These are phyloP conservation scores for Mungos mungo DNA, from an alignment of 2,113 vertebrate genomes.

Conservation along the genomic window DNA sequence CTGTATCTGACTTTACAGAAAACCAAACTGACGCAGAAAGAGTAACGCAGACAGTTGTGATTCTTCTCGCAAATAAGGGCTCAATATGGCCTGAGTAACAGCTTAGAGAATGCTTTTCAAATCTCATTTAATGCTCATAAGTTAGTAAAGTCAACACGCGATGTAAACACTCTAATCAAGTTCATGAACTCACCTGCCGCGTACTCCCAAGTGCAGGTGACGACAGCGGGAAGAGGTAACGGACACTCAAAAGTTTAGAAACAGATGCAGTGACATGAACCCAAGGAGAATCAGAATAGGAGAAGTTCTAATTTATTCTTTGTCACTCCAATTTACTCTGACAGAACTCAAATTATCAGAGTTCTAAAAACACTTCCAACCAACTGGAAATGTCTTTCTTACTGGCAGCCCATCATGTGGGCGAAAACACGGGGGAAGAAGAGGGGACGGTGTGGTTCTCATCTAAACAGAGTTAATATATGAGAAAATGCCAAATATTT, in stretches of 20 bases:
- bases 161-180: background rate
- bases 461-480: background rate
- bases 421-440: background rate
- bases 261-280: background rate
- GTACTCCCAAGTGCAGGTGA: background rate
- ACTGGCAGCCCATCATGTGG: background rate
- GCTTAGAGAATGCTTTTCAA: background rate
- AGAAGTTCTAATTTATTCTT: background rate
- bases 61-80: background rate
- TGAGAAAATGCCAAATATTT: background rate
- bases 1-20: background rate
- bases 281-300: background rate
- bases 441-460: background rate
- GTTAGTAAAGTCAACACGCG: background rate
- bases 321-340: background rate
- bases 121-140: background rate
- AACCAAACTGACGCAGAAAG: background rate
- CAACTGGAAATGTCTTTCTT: background rate
- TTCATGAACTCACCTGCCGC: background rate
- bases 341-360: background rate
- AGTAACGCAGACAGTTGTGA: background rate
- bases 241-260: background rate
- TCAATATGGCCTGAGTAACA: background rate
- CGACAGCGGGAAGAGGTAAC: background rate
- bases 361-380: background rate